Evolutionary conservation across 1,140 invertebrate species (phyloP), one percentile per base, ranked within the genome.

Genomic region (Drosophila auraria): DNA sequence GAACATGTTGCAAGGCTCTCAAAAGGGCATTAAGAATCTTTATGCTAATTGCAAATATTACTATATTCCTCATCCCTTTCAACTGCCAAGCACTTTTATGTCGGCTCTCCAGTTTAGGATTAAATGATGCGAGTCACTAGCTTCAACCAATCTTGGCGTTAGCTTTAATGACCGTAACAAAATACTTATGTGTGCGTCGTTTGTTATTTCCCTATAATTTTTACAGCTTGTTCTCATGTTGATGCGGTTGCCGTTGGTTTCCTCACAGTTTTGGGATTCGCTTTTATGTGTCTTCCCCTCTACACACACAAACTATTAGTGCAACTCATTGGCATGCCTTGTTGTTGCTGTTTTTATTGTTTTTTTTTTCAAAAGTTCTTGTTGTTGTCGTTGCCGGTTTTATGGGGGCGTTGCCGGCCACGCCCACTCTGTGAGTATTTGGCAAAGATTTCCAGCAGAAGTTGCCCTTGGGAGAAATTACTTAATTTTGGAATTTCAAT

Each of bases 401-500:
- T 56, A 44, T 57, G 63, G 27, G 49, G 56, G 83, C 83, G 74
- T 71, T 57, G 56, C 58, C 65, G 44, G 33, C 72, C 76, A 82
- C 80, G 80, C 77, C 83, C 83, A 68, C 57, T 65, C 14, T 60
- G 45, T 50, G 33, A 62, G 45, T 50, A 50, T 73, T 72, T 60
- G 49, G 57, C 7, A 72, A 59, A 81, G 65, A 63, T 64, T 71
- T 70, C 36, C 73, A 47, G 38, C 56, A 49, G 68, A 75, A 79
- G 65, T 76, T 87, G 83, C 86, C 82, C 79, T 69, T 82, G 86
- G 86, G 82, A 82, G 71, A 90, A 91, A 87, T 83, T 87, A 87
- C 87, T 91, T 83, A 84, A 89, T 91, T 87, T 87, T 71, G 89
- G 87, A 91, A 91, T 91, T 91, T 91, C 89, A 91, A 91, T 91